These are phyloP conservation scores for Lerema accius DNA, from an alignment of 1,140 invertebrate genomes.

Conservation along the genomic window DNA sequence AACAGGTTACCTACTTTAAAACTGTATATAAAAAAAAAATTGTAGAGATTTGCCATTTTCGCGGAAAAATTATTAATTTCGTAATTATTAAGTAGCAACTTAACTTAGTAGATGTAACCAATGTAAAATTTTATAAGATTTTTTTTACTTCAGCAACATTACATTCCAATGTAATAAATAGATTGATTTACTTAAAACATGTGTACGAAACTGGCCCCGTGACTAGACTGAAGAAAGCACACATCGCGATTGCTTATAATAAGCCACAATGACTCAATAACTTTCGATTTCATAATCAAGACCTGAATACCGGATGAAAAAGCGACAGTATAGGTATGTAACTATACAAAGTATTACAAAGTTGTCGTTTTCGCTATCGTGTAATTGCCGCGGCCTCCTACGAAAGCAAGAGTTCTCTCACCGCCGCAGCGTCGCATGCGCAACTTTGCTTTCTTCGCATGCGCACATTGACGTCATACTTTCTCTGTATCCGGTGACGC, in stretches of 20 bases:
- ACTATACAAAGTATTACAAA: conserved; percentile 52
- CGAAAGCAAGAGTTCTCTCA: conserved; percentile 71
- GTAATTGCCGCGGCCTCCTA: conserved; percentile 70
- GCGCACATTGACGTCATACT: conserved; percentile 75
- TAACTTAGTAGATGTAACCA: no score
- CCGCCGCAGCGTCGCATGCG: conserved; percentile 60
- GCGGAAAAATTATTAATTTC: no score
- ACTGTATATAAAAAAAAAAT: no score
- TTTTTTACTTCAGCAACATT: neutral
- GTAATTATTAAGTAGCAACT: no score
- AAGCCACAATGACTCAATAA: conserved; percentile 69
- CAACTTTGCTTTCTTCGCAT: conserved; percentile 77
- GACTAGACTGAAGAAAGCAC: conserved; percentile 45
- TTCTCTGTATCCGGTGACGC: conserved; percentile 69
- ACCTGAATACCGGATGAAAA: conserved; percentile 77
- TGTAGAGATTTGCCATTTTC: no score
- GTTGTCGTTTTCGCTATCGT: conserved; percentile 77
- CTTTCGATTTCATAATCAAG: conserved; percentile 77
- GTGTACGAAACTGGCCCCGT: conserved; percentile 17
- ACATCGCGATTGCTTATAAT: conserved; percentile 41
- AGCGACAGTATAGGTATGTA: conserved; percentile 62
- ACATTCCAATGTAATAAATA: conserved; percentile 15
- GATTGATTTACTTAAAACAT: no score
- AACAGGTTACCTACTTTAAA: no score
- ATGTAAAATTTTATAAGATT: no score